These are phyloP conservation scores for Tichodroma muraria DNA, from an alignment of 2,113 vertebrate species.

Conservation along the genomic window DNA sequence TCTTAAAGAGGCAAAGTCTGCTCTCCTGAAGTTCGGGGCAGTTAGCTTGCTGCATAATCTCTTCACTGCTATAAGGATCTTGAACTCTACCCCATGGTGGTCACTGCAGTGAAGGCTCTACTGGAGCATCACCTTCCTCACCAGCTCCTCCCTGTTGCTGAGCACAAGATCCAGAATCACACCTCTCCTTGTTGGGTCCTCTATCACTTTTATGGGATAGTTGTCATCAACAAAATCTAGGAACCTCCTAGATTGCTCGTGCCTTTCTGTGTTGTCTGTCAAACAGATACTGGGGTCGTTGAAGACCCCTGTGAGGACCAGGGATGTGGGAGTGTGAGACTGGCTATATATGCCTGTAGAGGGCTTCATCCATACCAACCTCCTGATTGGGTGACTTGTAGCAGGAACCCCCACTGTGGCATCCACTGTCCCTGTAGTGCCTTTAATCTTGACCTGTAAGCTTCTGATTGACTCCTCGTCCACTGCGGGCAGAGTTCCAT, in stretches of 20 bases:
- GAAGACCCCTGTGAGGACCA: background rate
- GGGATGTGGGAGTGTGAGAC: background rate
- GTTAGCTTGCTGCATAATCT: background rate
- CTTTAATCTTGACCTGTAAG: background rate
- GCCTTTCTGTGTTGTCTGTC: background rate
- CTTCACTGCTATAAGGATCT: background rate
- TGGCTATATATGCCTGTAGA: background rate
- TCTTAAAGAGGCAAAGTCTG: background rate
- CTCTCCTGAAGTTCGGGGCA: background rate
- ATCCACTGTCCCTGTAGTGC: background rate
- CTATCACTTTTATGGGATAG: background rate
- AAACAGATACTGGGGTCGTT: background rate
- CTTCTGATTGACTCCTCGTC: background rate
- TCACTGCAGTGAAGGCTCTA: background rate
- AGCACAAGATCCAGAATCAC: background rate
- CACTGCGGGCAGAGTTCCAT: background rate
- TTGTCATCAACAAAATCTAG: rapidly evolving
- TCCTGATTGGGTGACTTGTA: background rate
- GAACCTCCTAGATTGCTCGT: background rate
- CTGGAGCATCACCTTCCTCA: background rate
- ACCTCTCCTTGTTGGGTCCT: background rate
- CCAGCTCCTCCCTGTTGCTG: background rate
- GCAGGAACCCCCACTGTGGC: background rate
- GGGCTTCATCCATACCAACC: background rate
- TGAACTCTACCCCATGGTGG: background rate